Evolutionary conservation across 2,888 invertebrate species (phyloP).

Genomic region (Phytoseiulus persimilis): DNA sequence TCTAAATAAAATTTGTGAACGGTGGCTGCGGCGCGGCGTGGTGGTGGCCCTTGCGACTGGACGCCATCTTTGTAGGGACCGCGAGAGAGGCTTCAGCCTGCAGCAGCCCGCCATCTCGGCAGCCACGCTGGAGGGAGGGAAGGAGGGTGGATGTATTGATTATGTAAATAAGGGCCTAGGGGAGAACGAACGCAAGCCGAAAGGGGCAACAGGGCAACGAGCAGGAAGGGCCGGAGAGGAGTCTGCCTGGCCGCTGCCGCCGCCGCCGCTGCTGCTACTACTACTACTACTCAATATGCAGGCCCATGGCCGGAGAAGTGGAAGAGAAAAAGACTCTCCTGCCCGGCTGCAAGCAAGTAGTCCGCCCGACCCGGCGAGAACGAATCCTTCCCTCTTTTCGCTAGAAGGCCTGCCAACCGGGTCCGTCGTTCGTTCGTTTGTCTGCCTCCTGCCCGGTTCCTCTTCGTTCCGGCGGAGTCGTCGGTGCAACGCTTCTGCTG

Average conservation of each 20-base stretch:
- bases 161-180: slow-evolving; percentile 34
- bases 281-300: not conserved
- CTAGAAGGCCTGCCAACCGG: not conserved
- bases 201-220: not conserved
- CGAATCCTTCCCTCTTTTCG: not conserved
- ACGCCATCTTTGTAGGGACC: not conserved
- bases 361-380: not conserved
- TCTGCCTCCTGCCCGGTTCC: not conserved
- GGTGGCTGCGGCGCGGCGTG: not conserved
- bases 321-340: not conserved
- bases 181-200: not conserved
- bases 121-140: not conserved
- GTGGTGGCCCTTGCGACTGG: not conserved
- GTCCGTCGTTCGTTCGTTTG: not conserved
- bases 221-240: not conserved
- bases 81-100: not conserved
- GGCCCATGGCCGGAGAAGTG: not conserved
- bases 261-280: not conserved
- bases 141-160: slow-evolving; percentile 30
- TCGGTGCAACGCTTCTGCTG: not conserved
- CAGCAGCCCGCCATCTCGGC: not conserved
- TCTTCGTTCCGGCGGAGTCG: not conserved
- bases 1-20: not conserved
- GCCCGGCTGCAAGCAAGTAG: not conserved
- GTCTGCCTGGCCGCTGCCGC: not conserved